phyloP scores from a whole-genome alignment of 2,888 invertebrate genomes.

The Vanessa cardui region DNA sequence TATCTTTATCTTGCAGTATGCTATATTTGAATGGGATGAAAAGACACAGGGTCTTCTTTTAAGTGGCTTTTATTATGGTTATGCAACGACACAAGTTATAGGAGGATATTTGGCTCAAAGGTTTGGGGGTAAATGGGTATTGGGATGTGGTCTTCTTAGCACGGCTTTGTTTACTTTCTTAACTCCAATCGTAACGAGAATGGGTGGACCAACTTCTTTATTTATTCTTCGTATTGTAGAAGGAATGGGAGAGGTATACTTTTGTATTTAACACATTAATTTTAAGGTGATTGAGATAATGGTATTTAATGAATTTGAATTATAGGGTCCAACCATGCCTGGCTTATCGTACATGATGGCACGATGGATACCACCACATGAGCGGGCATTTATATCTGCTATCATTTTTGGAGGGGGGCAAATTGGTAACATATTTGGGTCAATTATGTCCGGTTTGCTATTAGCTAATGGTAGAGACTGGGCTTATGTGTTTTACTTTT shows the following conservation, averaged over 20 bases:
- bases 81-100: slow-evolving; percentile 88
- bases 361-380: slow-evolving; percentile 72
- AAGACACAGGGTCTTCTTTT: slow-evolving; percentile 85
- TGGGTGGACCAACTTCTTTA: slow-evolving; percentile 65
- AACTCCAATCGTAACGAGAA: slow-evolving; percentile 85
- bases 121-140: slow-evolving; percentile 90
- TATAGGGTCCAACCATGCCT: slow-evolving; percentile 82
- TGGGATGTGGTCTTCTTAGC: slow-evolving; percentile 87
- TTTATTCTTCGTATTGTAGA: slow-evolving; percentile 80
- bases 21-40: slow-evolving; percentile 83
- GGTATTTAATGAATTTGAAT: not conserved
- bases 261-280: not conserved
- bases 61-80: slow-evolving; percentile 89
- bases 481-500: slow-evolving; percentile 72
- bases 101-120: slow-evolving; percentile 88
- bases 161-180: slow-evolving; percentile 88
- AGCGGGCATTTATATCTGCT: slow-evolving; percentile 70
- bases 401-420: slow-evolving; percentile 73
- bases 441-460: slow-evolving; percentile 56
- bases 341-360: slow-evolving; percentile 78
- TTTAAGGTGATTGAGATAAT: not conserved
- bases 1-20: slow-evolving; percentile 37
- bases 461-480: slow-evolving; percentile 58
- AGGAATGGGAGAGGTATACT: slow-evolving; percentile 85
- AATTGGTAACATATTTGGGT: slow-evolving; percentile 64